Conservation (phyloP, 2,797 vertebrate genomes). For the Enteromius anoplus region DNA sequence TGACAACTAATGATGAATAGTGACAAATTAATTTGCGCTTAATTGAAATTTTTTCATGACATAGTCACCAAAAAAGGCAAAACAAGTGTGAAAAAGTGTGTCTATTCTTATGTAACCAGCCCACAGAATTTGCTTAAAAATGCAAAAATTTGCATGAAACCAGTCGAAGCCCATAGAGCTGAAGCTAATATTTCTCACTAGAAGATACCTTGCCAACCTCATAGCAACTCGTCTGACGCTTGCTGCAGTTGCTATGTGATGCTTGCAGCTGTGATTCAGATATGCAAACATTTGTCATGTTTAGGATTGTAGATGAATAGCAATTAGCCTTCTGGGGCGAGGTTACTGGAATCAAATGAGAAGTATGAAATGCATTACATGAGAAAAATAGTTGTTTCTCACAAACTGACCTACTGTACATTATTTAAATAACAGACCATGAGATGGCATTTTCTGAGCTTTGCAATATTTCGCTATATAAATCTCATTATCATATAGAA, state of each 20-base stretch:
- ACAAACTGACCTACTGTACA: neutral
- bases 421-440: conserved; percentile 2
- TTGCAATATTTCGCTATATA: conserved; percentile 13
- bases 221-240: neutral
- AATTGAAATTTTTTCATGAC: neutral
- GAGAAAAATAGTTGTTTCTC: neutral
- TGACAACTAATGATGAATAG: neutral
- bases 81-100: neutral
- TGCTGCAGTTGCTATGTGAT: neutral
- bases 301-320: conserved; percentile 25
- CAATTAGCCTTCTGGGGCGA: conserved; percentile 26
- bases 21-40: neutral
- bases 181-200: neutral
- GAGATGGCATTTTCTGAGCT: conserved; percentile 14
- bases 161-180: neutral
- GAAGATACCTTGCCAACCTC: neutral
- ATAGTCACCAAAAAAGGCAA: neutral
- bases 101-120: neutral
- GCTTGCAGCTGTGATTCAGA: conserved; percentile 13
- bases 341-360: conserved; percentile 7
- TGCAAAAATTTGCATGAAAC: neutral
- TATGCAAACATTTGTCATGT: conserved; percentile 1
- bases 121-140: neutral
- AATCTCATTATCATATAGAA: conserved; percentile 44
- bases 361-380: neutral